Base-by-base conservation (phyloP, 92 coral and sea anemone genomes). In the Desmophyllum pertusum region DNA sequence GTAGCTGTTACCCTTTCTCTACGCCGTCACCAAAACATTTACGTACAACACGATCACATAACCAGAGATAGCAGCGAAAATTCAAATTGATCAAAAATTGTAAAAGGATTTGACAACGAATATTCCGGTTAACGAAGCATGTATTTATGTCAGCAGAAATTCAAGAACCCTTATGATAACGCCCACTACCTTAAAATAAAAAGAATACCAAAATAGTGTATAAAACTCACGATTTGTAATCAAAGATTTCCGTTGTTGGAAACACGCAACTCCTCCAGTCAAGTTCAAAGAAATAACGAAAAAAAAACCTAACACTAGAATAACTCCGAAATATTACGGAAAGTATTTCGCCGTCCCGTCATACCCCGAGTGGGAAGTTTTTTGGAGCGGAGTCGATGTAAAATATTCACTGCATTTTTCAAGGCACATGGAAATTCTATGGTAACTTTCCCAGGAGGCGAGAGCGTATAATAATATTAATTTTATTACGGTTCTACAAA, bases 371-470 rank as follows among this genome's bases (percentile, higher is more conserved):
- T 53, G 79, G 86, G 68, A 71, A 30, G 86, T 0, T 30, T 55
- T 82, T 29, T 17, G 42, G 61, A 57, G 37, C 35, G 27, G 36
- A 40, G 37, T 35, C 73, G 61, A 42, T n/a, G 70, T 31, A 57
- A 71, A 82, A 82, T 71, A 82, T 82, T 82, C 86, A 82, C 13
- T 71, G 35, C 78, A 82, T 82, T 55, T 82, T 82, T 82, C 68
- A 55, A 72, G 36, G 86, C 71, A 48, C 33, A 57, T 57, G 13
- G 23, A 82, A 82, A 53, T 59, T 37, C 86, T 82, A 82, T 71
- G 77, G 86, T 33, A 82, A 82, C 86, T 82, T 57, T 43, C 27
- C 68, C 59, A n/a, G 30, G 19, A 41, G 79, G 70, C 79, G 79
- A 41, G 27, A 59, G 75, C 52, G 21, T 72, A 52, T 37, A 37